These are phyloP conservation scores for Dendroctonus ponderosae DNA, from an alignment of 1,140 invertebrate species.

Conservation along the genomic window DNA sequence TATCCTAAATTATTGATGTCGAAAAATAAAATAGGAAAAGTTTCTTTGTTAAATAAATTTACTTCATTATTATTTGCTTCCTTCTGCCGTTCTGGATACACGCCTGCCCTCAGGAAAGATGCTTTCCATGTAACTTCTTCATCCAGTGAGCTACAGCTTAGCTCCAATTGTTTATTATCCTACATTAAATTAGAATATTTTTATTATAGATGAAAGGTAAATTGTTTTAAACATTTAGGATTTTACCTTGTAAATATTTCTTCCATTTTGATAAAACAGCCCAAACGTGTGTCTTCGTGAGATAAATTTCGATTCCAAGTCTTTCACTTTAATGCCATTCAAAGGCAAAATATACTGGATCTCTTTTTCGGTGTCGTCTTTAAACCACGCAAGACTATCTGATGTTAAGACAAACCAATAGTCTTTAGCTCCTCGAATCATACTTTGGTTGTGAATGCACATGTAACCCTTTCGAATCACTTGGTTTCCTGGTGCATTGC, in stretches of 20 bases:
- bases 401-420: constrained; percentile 99
- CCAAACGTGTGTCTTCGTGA: constrained; percentile 95
- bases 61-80: constrained; percentile 56
- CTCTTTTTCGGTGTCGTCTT: constrained; percentile 98
- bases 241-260: constrained; percentile 88
- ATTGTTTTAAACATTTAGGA: background rate
- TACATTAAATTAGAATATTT: constrained; percentile 43
- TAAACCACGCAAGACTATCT: constrained; percentile 98
- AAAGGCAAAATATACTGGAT: constrained; percentile 99
- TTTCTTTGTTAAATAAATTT: constrained; percentile 5
- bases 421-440: constrained; percentile 90
- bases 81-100: constrained; percentile 94
- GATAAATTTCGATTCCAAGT: constrained; percentile 93
- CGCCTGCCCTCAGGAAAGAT: constrained; percentile 96
- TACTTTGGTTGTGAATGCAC: constrained; percentile 95
- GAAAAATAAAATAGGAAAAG: constrained; percentile 2
- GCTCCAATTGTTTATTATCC: constrained; percentile 95
- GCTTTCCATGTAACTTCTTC: constrained; percentile 99
- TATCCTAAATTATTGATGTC: constrained; percentile 11
- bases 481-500: constrained; percentile 88
- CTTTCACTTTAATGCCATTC: constrained; percentile 93
- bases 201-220: background rate
- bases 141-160: constrained; percentile 96
- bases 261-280: constrained; percentile 94
- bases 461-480: constrained; percentile 99